These are phyloP conservation scores for Muscina levida DNA, from an alignment of 2,888 invertebrate genomes.

Conservation along the genomic window DNA sequence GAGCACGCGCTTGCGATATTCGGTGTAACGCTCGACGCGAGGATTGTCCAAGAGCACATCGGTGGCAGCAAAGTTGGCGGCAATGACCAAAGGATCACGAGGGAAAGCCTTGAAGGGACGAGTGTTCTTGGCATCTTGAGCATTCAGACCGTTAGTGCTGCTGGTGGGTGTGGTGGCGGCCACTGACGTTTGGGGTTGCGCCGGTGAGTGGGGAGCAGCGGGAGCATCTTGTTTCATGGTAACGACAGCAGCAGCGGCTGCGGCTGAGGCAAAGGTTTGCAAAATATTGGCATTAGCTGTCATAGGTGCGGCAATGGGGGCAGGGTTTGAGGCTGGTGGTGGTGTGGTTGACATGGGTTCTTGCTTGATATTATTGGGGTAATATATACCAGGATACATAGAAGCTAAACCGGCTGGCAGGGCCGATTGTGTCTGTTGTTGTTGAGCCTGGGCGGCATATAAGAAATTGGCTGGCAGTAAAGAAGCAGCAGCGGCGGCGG, in stretches of 20 bases:
- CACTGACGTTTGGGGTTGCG: constrained; percentile 61
- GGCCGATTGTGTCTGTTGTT: constrained; percentile 48
- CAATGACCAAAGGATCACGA: constrained; percentile 84
- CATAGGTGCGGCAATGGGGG: constrained; percentile 50
- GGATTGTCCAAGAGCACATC: constrained; percentile 81
- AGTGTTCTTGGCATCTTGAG: constrained; percentile 72
- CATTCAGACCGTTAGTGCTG: constrained; percentile 55
- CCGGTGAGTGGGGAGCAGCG: constrained; percentile 67
- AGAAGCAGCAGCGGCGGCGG: constrained; percentile 23
- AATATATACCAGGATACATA: constrained; percentile 48
- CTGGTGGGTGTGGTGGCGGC: constrained; percentile 66
- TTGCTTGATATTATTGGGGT: constrained; percentile 51
- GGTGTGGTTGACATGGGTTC: constrained; percentile 62
- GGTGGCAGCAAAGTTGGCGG: constrained; percentile 82
- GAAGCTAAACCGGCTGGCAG: constrained; percentile 47
- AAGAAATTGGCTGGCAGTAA: constrained; percentile 37
- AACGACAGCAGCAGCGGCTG: constrained; percentile 53
- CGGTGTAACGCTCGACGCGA: constrained; percentile 85
- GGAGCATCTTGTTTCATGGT: constrained; percentile 43
- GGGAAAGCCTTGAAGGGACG: constrained; percentile 88
- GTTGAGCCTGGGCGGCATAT: constrained; percentile 48
- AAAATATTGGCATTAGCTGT: constrained; percentile 65
- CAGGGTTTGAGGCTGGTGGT: constrained; percentile 51
- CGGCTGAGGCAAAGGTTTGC: constrained; percentile 68
- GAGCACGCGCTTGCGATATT: constrained; percentile 84